Evolutionary conservation across 2,888 invertebrate species (phyloP), one percentile per base, ranked within the genome.

Genomic region (Morpho achilles): DNA sequence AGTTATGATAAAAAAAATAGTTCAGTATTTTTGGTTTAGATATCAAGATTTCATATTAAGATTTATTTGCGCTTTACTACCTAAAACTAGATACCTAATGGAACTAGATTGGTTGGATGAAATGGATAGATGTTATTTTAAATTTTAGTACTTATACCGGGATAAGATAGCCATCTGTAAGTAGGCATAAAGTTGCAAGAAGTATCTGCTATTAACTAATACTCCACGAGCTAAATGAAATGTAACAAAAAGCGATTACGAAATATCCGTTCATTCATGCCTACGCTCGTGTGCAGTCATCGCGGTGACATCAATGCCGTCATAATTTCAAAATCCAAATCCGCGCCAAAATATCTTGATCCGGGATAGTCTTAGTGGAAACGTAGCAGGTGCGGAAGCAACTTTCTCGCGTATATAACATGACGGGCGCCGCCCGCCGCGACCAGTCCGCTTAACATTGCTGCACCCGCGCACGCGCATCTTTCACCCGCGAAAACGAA

Each of bases 341-440:
- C 74, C 74, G 75, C 77, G 73, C 75, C 73, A 76, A 72, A 73
- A 70, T 67, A 58, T 60, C 62, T 60, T 69, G 77, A 84, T 88
- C 88, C 89, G 84, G 89, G 89, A 89, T 87, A 81, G 74, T 72
- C 74, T 63, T 59, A 63, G 68, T 70, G 70, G 70, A 71, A 72
- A 71, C 70, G 71, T 70, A 71, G 77, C 76, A 75, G 75, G 74
- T 73, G 78, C 75, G 74, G 77, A 61, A 61, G 67, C 63, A 82
- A 90, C 89, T 89, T 90, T 90, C 89, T 82, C 89, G 87, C 81
- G 85, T 89, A 90, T 90, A 90, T 79, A 89, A 87, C 84, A 69
- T 61, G 59, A 67, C 71, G 69, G 74, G 62, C 69, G 73, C 74
- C 76, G 76, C 79, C 83, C 77, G 84, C 71, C 83, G 84, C 87